Evolutionary conservation across 2,113 vertebrate species (phyloP).

Genomic region (Sebastes schlegelii): DNA sequence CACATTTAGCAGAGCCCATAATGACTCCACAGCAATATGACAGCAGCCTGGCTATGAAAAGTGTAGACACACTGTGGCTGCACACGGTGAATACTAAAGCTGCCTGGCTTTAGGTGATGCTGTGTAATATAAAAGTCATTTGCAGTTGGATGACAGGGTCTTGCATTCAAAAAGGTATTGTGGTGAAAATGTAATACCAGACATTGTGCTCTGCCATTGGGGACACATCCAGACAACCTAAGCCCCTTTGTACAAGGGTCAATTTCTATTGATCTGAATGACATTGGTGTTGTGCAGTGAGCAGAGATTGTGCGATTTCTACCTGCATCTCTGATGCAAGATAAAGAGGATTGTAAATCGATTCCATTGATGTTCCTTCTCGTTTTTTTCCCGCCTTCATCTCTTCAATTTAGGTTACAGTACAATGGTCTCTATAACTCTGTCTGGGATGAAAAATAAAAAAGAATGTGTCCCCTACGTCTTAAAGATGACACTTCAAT

Average conservation of each 20-base stretch:
- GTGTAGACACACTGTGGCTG: conserved; percentile 50
- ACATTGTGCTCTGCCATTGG: conserved; percentile 50
- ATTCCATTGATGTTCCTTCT: conserved; percentile 77
- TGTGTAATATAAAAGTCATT: conserved; percentile 71
- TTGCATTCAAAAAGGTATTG: conserved; percentile 58
- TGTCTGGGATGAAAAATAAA: conserved; percentile 30
- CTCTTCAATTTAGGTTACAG: conserved; percentile 72
- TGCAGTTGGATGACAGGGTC: conserved; percentile 53
- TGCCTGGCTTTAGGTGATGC: conserved; percentile 20
- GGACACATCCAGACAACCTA: conserved; percentile 58
- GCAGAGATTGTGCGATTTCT: conserved; percentile 79
- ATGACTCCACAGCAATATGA: conserved; percentile 49
- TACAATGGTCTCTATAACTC: conserved; percentile 72
- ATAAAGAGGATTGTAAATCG: conserved; percentile 81
- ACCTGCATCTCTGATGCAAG: conserved; percentile 73
- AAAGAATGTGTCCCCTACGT: conserved; percentile 17
- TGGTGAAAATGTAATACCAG: conserved; percentile 66
- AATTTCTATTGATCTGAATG: conserved; percentile 79
- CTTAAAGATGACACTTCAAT: conserved; percentile 75
- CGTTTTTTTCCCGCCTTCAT: conserved; percentile 38
- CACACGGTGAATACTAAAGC: conserved; percentile 51
- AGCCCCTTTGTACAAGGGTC: conserved; percentile 71
- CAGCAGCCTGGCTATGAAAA: conserved; percentile 41
- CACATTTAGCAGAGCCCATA: conserved; percentile 41
- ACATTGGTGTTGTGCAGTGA: conserved; percentile 75